Conservation (phyloP, 1,140 invertebrate species). For the Ostrea edulis region DNA sequence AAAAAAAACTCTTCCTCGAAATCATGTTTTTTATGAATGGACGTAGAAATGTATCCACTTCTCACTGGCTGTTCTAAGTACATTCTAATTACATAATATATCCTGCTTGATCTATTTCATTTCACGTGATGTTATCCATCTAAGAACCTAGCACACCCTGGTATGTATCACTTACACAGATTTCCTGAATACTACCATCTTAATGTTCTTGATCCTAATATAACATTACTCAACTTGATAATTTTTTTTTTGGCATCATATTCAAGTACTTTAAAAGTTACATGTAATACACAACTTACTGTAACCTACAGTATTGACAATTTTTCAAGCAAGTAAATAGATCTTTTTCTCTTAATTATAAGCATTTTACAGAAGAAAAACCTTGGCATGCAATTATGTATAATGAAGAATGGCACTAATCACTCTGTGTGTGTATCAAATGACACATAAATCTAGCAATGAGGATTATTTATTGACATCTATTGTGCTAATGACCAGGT, state of each 20-base stretch:
- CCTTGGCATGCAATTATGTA: no score
- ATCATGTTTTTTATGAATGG: not conserved
- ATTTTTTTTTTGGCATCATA: not conserved
- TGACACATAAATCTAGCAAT: no score
- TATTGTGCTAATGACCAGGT: no score
- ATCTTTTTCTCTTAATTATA: no score
- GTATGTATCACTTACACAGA: not conserved
- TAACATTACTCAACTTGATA: not conserved
- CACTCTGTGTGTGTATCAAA: no score
- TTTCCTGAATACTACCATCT: not conserved
- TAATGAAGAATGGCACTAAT: no score
- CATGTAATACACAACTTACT: not conserved
- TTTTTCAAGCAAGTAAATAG: not conserved
- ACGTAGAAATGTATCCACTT: not conserved
- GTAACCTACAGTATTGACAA: not conserved
- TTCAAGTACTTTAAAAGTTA: not conserved
- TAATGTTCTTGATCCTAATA: not conserved
- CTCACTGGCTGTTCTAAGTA: not conserved
- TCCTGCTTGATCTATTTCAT: not conserved
- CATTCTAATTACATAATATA: not conserved
- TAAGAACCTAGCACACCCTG: not conserved
- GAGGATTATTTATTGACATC: no score
- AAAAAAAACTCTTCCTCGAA: slow-evolving; percentile 9
- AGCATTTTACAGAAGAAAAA: no score
- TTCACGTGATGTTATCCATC: not conserved